Conservation (phyloP, 2,888 invertebrate genomes). For the Taenaris catops region DNA sequence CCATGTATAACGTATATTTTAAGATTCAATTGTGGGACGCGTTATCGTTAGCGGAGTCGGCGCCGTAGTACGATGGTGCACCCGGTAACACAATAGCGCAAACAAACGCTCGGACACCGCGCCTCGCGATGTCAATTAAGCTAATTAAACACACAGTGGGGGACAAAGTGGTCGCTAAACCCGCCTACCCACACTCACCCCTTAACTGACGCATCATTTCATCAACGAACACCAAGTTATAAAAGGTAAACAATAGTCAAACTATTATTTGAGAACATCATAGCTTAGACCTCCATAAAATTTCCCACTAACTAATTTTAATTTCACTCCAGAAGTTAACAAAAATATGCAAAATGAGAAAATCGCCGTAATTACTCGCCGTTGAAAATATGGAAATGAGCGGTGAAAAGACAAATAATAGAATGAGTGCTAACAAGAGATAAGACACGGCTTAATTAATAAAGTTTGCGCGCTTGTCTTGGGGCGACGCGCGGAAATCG, state of each 20-base stretch:
- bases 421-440: constrained; percentile 80
- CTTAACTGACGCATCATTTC: constrained; percentile 62
- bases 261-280: constrained; percentile 28
- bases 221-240: constrained; percentile 58
- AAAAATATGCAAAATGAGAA: constrained; percentile 70
- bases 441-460: constrained; percentile 80
- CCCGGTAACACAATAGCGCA: constrained; percentile 67
- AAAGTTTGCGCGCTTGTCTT: constrained; percentile 75
- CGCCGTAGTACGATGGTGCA: constrained; percentile 36
- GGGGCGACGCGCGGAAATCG: constrained; percentile 53
- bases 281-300: no score
- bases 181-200: constrained; percentile 38
- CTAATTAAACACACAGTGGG: constrained; percentile 75
- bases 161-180: constrained; percentile 43
- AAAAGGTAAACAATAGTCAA: constrained; percentile 46
- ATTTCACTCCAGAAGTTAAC: no score
- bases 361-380: constrained; percentile 67
- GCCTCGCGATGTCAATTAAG: constrained; percentile 78
- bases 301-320: no score
- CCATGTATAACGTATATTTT: no score
- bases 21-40: neutral
- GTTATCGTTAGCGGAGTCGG: constrained; percentile 13
- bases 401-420: constrained; percentile 79
- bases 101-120: constrained; percentile 76
- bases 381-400: constrained; percentile 79